A percentile compares a stretch with the other conserved stretches of the same genome.
Evolutionary conservation across 2,888 invertebrate species (phyloP).

Genomic region (Pilophorus perplexus): DNA sequence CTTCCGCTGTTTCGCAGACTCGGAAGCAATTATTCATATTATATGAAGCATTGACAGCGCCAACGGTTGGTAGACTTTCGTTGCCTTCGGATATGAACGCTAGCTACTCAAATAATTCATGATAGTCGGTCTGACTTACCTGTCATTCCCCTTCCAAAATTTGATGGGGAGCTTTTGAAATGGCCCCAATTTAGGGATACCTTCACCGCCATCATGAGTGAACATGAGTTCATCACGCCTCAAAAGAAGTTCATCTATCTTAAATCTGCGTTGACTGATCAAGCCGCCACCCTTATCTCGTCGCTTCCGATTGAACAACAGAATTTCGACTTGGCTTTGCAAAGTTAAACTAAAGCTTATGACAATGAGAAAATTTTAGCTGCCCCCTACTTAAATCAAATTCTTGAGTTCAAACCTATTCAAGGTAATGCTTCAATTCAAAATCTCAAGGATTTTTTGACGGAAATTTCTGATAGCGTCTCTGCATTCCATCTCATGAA

Average conservation of each 20-base stretch:
- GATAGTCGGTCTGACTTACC: background rate
- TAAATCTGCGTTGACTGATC: background rate
- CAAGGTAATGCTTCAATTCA: too few relatives aligned
- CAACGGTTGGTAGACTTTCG: background rate
- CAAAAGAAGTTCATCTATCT: background rate
- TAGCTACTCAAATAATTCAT: background rate
- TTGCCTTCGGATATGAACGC: background rate
- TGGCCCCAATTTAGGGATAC: conserved; percentile 1
- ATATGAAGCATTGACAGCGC: background rate
- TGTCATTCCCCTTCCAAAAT: background rate
- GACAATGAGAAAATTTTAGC: conserved; percentile 19
- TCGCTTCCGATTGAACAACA: background rate
- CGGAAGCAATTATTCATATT: too few relatives aligned
- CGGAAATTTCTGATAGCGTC: conserved; percentile 15
- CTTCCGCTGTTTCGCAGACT: too few relatives aligned
- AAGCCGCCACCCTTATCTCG: background rate
- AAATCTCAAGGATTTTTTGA: background rate
- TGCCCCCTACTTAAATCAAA: conserved; percentile 7
- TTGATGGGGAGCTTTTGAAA: background rate
- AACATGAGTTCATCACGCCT: background rate
- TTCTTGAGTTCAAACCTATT: too few relatives aligned
- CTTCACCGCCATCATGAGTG: background rate
- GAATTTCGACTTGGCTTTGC: conserved; percentile 2
- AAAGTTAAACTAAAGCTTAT: background rate
- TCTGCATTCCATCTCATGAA: background rate